These are phyloP conservation scores for Corapipo altera DNA, from an alignment of 2,113 vertebrate genomes.

Conservation along the genomic window DNA sequence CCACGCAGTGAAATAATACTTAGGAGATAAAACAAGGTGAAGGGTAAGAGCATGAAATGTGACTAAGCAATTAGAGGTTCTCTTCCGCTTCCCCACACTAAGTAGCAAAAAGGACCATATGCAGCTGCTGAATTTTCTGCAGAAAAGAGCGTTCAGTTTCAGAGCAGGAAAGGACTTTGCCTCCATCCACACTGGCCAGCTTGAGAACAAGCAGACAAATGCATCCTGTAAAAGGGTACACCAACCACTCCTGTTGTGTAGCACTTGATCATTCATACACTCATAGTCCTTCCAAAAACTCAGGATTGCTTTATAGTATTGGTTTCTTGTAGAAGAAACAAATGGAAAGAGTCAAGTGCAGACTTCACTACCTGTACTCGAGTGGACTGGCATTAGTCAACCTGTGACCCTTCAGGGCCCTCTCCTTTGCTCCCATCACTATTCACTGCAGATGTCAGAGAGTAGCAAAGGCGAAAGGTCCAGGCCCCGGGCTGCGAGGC, in stretches of 20 bases:
- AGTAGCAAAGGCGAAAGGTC: background rate
- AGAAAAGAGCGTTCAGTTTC: background rate
- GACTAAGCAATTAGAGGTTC: background rate
- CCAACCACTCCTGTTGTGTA: background rate
- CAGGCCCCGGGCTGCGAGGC: background rate
- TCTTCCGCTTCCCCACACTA: background rate
- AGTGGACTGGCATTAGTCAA: background rate
- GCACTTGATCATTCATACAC: background rate
- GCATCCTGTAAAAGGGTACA: background rate
- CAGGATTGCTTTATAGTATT: background rate
- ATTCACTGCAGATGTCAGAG: background rate
- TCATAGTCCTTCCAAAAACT: background rate
- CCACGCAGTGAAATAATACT: background rate
- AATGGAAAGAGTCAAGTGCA: fast-evolving
- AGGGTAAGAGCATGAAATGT: background rate
- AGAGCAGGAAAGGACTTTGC: background rate
- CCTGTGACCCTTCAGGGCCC: too few species aligned
- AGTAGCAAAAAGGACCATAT: background rate
- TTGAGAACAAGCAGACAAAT: background rate
- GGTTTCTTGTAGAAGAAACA: background rate
- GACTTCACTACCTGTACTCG: background rate
- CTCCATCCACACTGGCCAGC: background rate
- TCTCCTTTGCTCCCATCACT: background rate
- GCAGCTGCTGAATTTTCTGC: background rate
- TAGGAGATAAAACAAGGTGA: background rate